These are phyloP conservation scores for Hemitrygon akajei DNA, from an alignment of 2,797 vertebrate species.

Conservation along the genomic window DNA sequence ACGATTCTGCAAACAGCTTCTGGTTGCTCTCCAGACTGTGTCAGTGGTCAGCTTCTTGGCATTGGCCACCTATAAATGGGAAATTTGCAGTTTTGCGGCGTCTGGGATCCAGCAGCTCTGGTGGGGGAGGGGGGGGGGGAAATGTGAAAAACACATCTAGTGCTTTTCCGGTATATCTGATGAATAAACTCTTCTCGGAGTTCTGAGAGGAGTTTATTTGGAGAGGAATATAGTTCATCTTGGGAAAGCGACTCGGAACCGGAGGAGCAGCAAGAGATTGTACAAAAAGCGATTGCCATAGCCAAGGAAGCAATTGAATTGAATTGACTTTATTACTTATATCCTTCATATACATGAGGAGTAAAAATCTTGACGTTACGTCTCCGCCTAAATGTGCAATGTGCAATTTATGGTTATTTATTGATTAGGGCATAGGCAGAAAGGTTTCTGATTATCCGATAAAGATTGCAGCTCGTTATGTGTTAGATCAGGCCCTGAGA, in stretches of 20 bases:
- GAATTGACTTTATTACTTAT: too few species aligned
- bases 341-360: too few species aligned
- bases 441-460: too few species aligned
- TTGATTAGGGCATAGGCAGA: too few species aligned
- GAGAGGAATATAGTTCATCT: conserved; percentile 68
- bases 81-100: conserved; percentile 78
- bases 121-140: conserved; percentile 90
- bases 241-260: conserved; percentile 88
- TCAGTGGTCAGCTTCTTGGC: background rate
- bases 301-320: conserved; percentile 50
- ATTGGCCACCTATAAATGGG: conserved; percentile 68
- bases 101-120: conserved; percentile 87
- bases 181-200: too few species aligned
- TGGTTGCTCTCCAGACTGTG: background rate
- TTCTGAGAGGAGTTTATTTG: too few species aligned
- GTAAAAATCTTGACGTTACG: too few species aligned
- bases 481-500: too few species aligned
- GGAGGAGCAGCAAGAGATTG: conserved; percentile 53
- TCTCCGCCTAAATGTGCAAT: too few species aligned
- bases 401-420: too few species aligned
- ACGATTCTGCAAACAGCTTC: background rate
- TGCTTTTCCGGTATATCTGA: too few species aligned
- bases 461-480: too few species aligned
- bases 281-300: conserved; percentile 48
- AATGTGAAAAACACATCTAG: conserved; percentile 53